phyloP scores from a whole-genome alignment of 2,113 vertebrate species.

The Drymodes brunneopygia region DNA sequence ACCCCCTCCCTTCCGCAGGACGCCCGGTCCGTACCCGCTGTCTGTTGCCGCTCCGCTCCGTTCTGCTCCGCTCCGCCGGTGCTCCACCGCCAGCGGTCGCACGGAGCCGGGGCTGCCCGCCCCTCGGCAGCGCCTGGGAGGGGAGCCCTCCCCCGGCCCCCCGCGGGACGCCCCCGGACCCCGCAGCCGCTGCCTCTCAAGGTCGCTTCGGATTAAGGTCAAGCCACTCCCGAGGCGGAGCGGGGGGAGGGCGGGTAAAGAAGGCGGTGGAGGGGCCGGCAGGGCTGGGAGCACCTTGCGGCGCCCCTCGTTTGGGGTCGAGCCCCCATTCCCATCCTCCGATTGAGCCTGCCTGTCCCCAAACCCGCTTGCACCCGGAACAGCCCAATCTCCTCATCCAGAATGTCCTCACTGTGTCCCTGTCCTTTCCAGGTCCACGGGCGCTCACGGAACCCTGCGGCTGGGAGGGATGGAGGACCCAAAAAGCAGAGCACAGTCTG shows the following conservation, averaged over 20 bases:
- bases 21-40: background rate
- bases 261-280: background rate
- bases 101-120: background rate
- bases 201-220: slow-evolving; percentile 45
- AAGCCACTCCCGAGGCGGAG: background rate
- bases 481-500: background rate
- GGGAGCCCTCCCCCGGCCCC: background rate
- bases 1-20: background rate
- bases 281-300: background rate
- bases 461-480: fast-evolving
- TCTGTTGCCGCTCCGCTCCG: background rate
- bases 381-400: background rate
- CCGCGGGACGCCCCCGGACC: background rate
- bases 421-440: background rate
- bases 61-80: background rate
- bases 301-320: background rate
- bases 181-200: background rate
- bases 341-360: background rate
- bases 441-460: background rate
- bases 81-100: background rate
- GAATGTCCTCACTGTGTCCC: background rate
- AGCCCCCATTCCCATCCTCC: background rate
- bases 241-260: background rate
- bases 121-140: background rate
- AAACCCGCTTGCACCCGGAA: background rate